Base-by-base conservation (phyloP, 2,797 vertebrate species). In the Echiichthys vipera region DNA sequence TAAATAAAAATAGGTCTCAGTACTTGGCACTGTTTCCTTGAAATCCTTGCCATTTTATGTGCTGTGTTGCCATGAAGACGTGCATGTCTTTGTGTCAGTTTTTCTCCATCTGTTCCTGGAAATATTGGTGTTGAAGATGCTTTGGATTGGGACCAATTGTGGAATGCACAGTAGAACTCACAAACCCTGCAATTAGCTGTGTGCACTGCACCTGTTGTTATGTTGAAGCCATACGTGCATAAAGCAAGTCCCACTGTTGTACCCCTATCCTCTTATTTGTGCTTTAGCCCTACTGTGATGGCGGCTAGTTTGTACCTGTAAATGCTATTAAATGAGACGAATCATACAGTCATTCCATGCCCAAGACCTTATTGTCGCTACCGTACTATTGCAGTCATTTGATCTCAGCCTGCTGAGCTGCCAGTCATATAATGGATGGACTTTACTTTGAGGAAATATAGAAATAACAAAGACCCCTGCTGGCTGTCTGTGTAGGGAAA, bases 71-170 rank as follows among this genome's bases (percentile, higher is more conserved):
- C 71, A 83, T 56, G 66, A 88, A 85, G 77, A 84, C 74, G 62
- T 66, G 64, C 63, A 29, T 49, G 53, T 78, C 75, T 91, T 82
- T 90, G 84, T 81, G 81, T 77, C 77, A 47, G n/a, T 84, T 89
- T 82, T 84, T 67, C 43, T 76, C 87, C 89, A 93, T 90, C 88
- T 92, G 89, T 74, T 92, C 81, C 49, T 69, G 64, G 56, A 87
- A 81, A 84, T 78, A 67, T 70, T 72, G 54, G 68, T 77, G 74
- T 56, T 71, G 63, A 49, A 65, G 75, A 82, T 47, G 74, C 65
- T 84, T 84, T 87, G 86, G 61, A 78, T 80, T 69, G 40, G 20
- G 51, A 74, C 74, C 78, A 81, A 58, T 51, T 61, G 62, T 24
- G 63, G 65, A 69, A 86, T 53, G 72, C 49, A 68, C 25, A 12